These are phyloP conservation scores for Drosophila diplacantha DNA, from an alignment of 2,888 invertebrate genomes.

Conservation along the genomic window DNA sequence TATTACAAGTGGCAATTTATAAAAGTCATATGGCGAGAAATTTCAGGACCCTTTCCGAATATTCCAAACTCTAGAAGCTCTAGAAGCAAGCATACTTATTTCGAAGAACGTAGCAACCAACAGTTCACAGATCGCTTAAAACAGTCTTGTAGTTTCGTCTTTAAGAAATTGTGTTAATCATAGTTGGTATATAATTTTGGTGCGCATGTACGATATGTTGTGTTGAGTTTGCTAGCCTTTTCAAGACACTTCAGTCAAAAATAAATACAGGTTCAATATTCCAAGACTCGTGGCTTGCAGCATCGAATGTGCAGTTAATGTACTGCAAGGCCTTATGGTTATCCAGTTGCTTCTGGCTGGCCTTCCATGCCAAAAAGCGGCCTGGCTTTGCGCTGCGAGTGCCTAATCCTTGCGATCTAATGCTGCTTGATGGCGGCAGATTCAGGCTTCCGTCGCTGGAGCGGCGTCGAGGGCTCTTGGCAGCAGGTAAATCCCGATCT, in stretches of 20 bases:
- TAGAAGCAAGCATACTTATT: too few species aligned
- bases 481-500: constrained; percentile 35
- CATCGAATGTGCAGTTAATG: constrained; percentile 6
- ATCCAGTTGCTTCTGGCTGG: constrained; percentile 6
- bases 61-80: neutral
- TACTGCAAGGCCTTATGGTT: constrained; percentile 2
- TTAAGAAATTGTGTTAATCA: too few species aligned
- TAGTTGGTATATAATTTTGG: too few species aligned
- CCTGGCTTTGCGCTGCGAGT: constrained; percentile 6
- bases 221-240: too few species aligned
- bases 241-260: too few species aligned
- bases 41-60: neutral
- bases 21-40: too few species aligned
- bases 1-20: neutral
- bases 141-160: too few species aligned
- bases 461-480: constrained; percentile 15
- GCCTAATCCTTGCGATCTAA: constrained; percentile 20
- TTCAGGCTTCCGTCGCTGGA: constrained; percentile 11
- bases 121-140: too few species aligned
- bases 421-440: constrained; percentile 14
- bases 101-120: too few species aligned
- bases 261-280: neutral
- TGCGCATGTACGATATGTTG: too few species aligned
- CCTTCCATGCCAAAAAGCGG: neutral
- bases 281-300: neutral